These are phyloP conservation scores for Leptodactylus fallax DNA, from an alignment of 2,797 vertebrate species.

Conservation along the genomic window DNA sequence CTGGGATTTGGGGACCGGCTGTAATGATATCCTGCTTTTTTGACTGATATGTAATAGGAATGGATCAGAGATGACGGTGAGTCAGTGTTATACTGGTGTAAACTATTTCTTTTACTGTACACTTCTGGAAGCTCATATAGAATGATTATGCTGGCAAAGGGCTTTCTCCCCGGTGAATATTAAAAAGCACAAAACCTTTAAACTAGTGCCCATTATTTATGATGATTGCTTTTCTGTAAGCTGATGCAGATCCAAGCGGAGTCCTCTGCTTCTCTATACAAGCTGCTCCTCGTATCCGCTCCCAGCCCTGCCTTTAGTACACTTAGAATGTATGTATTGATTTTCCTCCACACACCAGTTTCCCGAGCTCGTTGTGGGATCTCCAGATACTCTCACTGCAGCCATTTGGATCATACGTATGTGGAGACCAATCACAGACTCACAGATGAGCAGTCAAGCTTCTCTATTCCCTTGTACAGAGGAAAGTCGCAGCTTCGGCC, in stretches of 20 bases:
- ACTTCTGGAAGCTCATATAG: background rate
- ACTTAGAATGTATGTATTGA: conserved; percentile 10
- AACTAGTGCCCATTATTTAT: background rate
- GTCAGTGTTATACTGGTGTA: conserved; percentile 2
- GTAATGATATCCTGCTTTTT: conserved; percentile 52
- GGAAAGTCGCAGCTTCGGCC: conserved; percentile 6
- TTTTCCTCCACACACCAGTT: conserved; percentile 17
- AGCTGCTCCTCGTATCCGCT: background rate
- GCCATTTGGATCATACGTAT: conserved; percentile 44
- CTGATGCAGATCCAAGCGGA: background rate
- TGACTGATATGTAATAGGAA: conserved; percentile 39
- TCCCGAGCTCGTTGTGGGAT: conserved; percentile 19
- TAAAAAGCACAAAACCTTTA: conserved; percentile 17
- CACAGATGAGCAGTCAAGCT: conserved; percentile 57
- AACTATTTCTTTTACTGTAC: conserved; percentile 5
- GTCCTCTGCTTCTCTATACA: background rate
- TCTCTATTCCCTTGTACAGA: conserved; percentile 34
- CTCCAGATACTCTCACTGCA: conserved; percentile 27
- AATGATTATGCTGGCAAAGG: background rate
- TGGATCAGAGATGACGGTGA: conserved; percentile 34
- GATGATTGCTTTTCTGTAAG: conserved; percentile 10
- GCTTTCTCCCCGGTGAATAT: background rate
- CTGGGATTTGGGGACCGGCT: conserved; percentile 47
- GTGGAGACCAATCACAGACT: conserved; percentile 49
- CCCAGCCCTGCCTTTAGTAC: conserved; percentile 22